A percentile compares a stretch with the other conserved stretches of the same genome.
phyloP scores from a whole-genome alignment of 1,140 invertebrate genomes.

The Neodiprion pinetum region DNA sequence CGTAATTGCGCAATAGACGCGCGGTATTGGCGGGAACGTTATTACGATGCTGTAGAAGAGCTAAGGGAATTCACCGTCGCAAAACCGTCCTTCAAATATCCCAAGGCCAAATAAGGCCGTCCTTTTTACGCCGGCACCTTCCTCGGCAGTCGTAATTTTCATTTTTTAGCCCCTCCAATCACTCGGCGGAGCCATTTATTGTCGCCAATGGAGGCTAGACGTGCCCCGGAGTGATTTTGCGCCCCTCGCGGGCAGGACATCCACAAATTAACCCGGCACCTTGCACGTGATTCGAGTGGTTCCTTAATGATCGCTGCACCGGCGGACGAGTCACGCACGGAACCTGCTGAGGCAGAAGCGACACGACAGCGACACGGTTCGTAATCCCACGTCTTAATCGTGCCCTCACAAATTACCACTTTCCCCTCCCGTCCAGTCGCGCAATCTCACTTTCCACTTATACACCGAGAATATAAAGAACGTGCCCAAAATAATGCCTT shows the following conservation, averaged over 20 bases:
- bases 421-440: not conserved
- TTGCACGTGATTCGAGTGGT: not conserved
- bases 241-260: not conserved
- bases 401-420: not conserved
- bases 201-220: no score
- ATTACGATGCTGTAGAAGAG: not conserved
- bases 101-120: not conserved
- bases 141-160: no score
- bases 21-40: not conserved
- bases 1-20: not conserved
- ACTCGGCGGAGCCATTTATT: no score
- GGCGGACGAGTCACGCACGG: not conserved
- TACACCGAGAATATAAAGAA: no score
- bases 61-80: not conserved
- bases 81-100: not conserved
- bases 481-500: no score
- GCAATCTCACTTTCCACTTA: not conserved
- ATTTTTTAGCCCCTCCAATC: no score
- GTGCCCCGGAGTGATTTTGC: no score
- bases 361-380: not conserved
- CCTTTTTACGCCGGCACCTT: not conserved
- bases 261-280: conserved; percentile 1
- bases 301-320: not conserved
- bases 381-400: conserved; percentile 1
- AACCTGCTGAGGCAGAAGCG: not conserved